A percentile compares a stretch with the other conserved stretches of the same genome.
Evolutionary conservation across 2,888 invertebrate genomes (phyloP).

Genomic region (Aspidiotus rigidus): DNA sequence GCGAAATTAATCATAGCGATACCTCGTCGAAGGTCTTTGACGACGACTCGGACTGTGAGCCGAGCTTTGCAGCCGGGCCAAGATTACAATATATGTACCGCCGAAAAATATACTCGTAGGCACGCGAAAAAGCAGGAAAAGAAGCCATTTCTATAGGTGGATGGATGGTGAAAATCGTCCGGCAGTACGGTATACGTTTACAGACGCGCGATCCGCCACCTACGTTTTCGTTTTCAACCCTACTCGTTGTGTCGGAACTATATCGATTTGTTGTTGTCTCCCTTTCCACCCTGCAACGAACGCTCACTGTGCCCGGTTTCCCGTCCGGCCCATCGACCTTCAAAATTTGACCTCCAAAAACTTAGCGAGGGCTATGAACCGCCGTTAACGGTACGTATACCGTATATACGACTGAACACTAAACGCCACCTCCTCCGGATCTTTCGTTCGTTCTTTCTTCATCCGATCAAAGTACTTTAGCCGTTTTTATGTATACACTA

Average conservation of each 20-base stretch:
- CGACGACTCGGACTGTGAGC: no score
- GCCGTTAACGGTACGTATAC: constrained; percentile 11
- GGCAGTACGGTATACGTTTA: no score
- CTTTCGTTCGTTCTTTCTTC: constrained; percentile 10
- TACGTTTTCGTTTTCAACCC: constrained; percentile 30
- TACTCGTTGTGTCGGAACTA: constrained; percentile 28
- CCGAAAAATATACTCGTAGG: no score
- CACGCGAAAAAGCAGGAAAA: no score
- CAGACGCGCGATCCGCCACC: constrained; percentile 18
- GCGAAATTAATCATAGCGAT: no score
- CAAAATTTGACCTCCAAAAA: constrained; percentile 33
- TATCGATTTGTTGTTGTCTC: constrained; percentile 30
- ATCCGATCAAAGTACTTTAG: constrained; percentile 25
- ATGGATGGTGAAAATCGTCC: no score
- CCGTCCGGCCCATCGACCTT: constrained; percentile 24
- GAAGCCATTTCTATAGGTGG: no score
- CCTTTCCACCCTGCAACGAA: constrained; percentile 4
- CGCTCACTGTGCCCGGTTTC: not conserved
- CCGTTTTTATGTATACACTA: not conserved
- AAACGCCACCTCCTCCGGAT: not conserved
- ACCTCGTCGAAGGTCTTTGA: no score
- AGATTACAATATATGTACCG: no score
- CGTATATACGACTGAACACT: not conserved
- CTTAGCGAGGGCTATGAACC: constrained; percentile 30
- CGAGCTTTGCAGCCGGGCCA: no score